These are phyloP conservation scores for Carcharodon carcharias DNA, from an alignment of 2,797 vertebrate genomes.

Conservation along the genomic window DNA sequence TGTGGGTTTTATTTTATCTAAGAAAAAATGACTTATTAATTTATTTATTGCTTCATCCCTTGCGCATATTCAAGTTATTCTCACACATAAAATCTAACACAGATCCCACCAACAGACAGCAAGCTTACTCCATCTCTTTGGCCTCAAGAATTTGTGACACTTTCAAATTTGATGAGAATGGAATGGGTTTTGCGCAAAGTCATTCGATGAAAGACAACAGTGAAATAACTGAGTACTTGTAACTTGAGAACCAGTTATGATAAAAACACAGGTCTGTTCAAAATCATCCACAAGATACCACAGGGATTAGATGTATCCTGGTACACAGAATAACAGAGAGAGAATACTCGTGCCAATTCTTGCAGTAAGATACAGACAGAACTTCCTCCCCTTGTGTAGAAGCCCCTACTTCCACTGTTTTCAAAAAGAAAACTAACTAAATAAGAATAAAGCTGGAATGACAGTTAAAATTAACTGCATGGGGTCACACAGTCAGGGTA, in stretches of 20 bases:
- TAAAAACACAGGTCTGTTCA: not conserved
- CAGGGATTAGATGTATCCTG: not conserved
- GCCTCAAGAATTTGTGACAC: not conserved
- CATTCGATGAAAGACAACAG: not conserved
- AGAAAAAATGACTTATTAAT: not conserved
- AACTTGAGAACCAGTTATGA: slow-evolving; percentile 4
- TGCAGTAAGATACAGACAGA: not conserved
- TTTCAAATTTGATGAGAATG: slow-evolving; percentile 13
- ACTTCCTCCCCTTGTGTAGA: not conserved
- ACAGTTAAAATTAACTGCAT: slow-evolving; percentile 57
- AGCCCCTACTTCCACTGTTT: not conserved
- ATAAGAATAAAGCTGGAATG: slow-evolving; percentile 46
- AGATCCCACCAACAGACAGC: no score
- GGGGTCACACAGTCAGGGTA: slow-evolving; percentile 59
- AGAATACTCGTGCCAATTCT: slow-evolving; percentile 30
- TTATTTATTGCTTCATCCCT: not conserved
- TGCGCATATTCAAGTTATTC: not conserved
- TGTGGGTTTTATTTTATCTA: not conserved
- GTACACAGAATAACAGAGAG: slow-evolving; percentile 40
- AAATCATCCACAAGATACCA: not conserved
- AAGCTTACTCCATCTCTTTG: not conserved
- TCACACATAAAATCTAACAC: not conserved
- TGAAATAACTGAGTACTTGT: not conserved
- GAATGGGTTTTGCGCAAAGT: not conserved
- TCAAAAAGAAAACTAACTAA: not conserved